A percentile compares a stretch with the other conserved stretches of the same genome.
Evolutionary conservation across 2,113 vertebrate species (phyloP).

Genomic region (Mastomys coucha): DNA sequence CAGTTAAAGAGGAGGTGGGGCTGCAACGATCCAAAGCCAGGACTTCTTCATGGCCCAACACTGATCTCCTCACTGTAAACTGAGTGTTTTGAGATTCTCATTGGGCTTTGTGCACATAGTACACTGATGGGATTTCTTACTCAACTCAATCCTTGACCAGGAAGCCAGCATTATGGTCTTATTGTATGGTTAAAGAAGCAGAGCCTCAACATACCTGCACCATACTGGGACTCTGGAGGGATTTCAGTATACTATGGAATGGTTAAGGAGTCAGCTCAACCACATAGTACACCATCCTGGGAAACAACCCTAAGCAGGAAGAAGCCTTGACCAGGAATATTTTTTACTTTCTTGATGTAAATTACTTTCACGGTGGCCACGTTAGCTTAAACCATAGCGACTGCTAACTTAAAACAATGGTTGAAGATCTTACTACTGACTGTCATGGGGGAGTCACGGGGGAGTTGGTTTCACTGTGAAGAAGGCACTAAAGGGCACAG

Average conservation of each 20-base stretch:
- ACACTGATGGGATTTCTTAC: no score
- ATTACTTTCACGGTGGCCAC: not conserved
- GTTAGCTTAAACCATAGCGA: not conserved
- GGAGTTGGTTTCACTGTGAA: not conserved
- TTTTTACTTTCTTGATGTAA: not conserved
- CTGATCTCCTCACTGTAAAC: accelerated
- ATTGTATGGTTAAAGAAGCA: not conserved
- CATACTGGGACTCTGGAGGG: not conserved
- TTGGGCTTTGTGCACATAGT: not conserved
- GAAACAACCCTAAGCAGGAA: not conserved
- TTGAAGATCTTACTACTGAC: not conserved
- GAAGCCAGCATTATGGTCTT: not conserved
- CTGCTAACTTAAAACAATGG: not conserved
- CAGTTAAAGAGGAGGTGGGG: not conserved
- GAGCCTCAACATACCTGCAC: not conserved
- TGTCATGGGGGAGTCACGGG: not conserved
- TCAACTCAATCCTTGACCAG: not conserved
- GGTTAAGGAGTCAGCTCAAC: not conserved
- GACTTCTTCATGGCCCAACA: not conserved
- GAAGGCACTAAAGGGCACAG: not conserved
- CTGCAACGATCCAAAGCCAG: not conserved
- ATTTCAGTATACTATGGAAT: not conserved
- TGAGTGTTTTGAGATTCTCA: accelerated
- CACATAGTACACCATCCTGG: not conserved
- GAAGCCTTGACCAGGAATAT: not conserved